Evolutionary conservation across 2,113 vertebrate species (phyloP), one percentile per base, ranked within the genome.

Genomic region (Anarhynchus alexandrinus): DNA sequence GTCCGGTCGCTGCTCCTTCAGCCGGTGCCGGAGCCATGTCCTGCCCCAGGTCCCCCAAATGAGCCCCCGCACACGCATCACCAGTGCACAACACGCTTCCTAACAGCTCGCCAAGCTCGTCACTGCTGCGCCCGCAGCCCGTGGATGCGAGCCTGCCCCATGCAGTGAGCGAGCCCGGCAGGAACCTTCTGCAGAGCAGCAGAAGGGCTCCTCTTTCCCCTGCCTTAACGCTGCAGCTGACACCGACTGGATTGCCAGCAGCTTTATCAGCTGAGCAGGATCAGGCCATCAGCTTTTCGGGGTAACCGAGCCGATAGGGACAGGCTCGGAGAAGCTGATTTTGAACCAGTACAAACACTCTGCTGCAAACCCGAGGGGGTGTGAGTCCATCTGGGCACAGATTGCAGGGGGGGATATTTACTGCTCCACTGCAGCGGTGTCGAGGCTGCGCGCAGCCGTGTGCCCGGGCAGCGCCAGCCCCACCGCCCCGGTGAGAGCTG

Each of bases 141-240:
- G 0, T 4, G 29, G 29, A 27, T 17, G 3, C 14, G 2, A 57
- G 5, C 18, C 49, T 23, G 30, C n/a, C 83, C 2, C 5, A 11
- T 2, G 54, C 36, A 27, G 34, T 4, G 1, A 4, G 19, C 0
- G 2, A 78, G 26, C 26, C 64, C 2, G 3, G 11, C 10, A 15
- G 40, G 34, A 27, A 15, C 40, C 66, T 17, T 9, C 64, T 11
- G 32, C 45, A 11, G 13, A 16, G 17, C n/a, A 21, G 4, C 40
- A n/a, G 3, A 34, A 0, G 0, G 5, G n/a, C 29, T 57, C 26
- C 4, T 5, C 43, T 11, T 30, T 25, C 27, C 30, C 43, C 49
- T 32, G 15, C 34, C 66, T 21, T 12, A 19, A 27, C 2, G 2
- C 62, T 6, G 23, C 61, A 5, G 11, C 52, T 4, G 0, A 4